These are phyloP conservation scores for Acanthurus lineatus DNA, from an alignment of 2,797 vertebrate species.

Conservation along the genomic window DNA sequence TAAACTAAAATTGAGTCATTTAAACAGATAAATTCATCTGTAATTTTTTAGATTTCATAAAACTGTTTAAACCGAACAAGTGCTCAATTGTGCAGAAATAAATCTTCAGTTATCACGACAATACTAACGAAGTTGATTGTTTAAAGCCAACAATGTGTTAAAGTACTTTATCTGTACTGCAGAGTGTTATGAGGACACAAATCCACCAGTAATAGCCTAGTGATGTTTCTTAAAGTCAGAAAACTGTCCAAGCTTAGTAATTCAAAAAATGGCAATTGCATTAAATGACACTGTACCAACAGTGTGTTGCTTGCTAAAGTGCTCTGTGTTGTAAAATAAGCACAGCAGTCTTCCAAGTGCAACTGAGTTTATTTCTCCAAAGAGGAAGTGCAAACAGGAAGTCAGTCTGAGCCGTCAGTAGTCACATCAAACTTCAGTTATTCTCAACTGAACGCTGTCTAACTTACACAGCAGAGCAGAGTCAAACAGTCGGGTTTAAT, in stretches of 20 bases:
- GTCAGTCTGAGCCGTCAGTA: conserved; percentile 65
- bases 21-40: not conserved
- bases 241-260: not conserved
- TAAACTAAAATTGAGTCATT: not conserved
- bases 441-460: conserved; percentile 44
- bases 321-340: not conserved
- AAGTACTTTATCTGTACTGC: not conserved
- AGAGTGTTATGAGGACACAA: not conserved
- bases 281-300: not conserved
- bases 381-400: conserved; percentile 87
- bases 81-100: not conserved
- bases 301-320: not conserved
- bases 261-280: not conserved
- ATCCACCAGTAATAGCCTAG: not conserved
- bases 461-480: not conserved
- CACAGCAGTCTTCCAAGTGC: conserved; percentile 25
- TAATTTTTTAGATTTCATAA: not conserved
- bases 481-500: not conserved
- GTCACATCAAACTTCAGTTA: conserved; percentile 51
- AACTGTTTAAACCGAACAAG: not conserved
- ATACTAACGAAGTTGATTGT: not conserved
- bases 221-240: conserved; percentile 3
- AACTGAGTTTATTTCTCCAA: conserved; percentile 39
- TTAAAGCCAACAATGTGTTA: not conserved
- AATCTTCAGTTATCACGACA: not conserved